Evolutionary conservation across 2,797 vertebrate genomes (phyloP), one percentile per base, ranked within the genome.

Genomic region (Tokudaia muenninki): DNA sequence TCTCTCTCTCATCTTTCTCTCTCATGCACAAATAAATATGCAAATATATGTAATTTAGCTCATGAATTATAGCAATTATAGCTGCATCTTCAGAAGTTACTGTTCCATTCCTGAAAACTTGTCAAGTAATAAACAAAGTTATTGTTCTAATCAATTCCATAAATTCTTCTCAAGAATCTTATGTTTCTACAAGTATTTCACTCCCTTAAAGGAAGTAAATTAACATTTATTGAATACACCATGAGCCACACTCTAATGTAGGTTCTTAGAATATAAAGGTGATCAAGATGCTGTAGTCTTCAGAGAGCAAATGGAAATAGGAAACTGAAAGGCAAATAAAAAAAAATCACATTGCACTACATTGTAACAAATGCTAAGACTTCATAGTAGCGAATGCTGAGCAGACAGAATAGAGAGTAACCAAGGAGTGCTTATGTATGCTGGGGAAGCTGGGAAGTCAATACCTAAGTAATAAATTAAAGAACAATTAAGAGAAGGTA

Each of bases 401-500:
- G 65, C 6, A 50, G 41, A 52, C 52, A 47, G 34, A 82, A 11
- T n/a, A n/a, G n/a, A 34, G 44, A 31, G n/a, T 70, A 19, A 14
- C 29, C 17, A n/a, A 47, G 1, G 34, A 88, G 10, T 52, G 14
- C 87, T 83, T 81, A 81, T 7, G 19, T 92, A 29, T 83, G 61
- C 11, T 5, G 14, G 5, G 37, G 83, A 96, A 89, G 16, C 52
- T 96, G 41, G 55, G 70, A 90, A 94, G 92, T 77, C 47, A n/a
- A 77, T 96, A 4, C 80, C n/a, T 87, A 83, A 96, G 47, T n/a
- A 82, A 67, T 11, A 89, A 2, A 34, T 57, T 50, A 75, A 59
- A 37, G 29, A 93, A 97, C 90, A 87, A 90, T 89, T 65, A 90
- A 72, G 41, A n/a, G 70, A 92, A 96, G 13, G 3, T 34, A 87